Evolutionary conservation across 2,888 invertebrate genomes (phyloP).

Genomic region (Cantharis nigra): DNA sequence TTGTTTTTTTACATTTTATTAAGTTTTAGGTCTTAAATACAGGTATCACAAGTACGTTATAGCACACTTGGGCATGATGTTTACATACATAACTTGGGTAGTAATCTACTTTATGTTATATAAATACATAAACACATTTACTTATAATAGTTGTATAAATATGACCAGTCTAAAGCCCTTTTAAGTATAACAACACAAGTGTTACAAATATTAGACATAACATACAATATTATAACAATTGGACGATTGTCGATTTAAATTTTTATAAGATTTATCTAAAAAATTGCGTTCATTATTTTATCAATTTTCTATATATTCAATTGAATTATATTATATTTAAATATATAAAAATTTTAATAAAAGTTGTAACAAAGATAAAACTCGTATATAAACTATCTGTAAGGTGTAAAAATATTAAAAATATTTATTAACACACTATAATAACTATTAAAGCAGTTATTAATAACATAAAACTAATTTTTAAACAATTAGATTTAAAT

Average conservation of each 20-base stretch:
- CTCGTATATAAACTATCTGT: slow-evolving; percentile 15
- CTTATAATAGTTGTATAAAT: slow-evolving; percentile 5
- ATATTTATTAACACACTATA: slow-evolving; percentile 10
- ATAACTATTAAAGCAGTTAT: slow-evolving; percentile 9
- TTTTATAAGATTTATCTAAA: slow-evolving; percentile 14
- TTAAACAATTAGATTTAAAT: neutral
- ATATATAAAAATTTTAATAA: slow-evolving; percentile 9
- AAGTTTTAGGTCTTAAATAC: slow-evolving; percentile 28
- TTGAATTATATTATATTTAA: slow-evolving; percentile 7
- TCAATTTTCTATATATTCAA: slow-evolving; percentile 5
- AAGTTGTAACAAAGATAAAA: slow-evolving; percentile 18
- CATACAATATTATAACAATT: neutral
- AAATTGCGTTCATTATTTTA: slow-evolving; percentile 3
- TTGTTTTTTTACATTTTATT: slow-evolving; percentile 26
- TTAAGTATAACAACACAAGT: slow-evolving; percentile 5
- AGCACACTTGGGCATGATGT: slow-evolving; percentile 28
- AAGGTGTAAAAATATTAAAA: slow-evolving; percentile 19
- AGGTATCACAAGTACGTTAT: slow-evolving; percentile 36
- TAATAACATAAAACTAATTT: slow-evolving; percentile 5
- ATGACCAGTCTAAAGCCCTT: slow-evolving; percentile 12
- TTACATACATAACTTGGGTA: slow-evolving; percentile 24
- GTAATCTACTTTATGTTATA: slow-evolving; percentile 7
- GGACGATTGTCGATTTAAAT: slow-evolving; percentile 30
- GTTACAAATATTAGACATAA: slow-evolving; percentile 6
- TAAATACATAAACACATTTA: slow-evolving; percentile 13